Conservation (phyloP, 2,797 vertebrate genomes). For the Anguilla pacifica region DNA sequence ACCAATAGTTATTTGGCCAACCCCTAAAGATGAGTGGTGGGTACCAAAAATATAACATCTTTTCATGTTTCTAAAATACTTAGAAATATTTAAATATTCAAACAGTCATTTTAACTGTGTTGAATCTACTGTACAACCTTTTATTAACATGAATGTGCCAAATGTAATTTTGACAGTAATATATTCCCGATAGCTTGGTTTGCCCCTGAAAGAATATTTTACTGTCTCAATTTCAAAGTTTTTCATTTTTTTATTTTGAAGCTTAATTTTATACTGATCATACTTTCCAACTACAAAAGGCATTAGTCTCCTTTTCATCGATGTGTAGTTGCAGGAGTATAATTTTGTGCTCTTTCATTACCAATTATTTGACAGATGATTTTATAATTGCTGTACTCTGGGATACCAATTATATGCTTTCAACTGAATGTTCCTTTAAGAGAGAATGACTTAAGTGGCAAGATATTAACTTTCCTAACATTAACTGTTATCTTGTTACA, state of each 20-base stretch:
- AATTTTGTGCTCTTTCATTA: slow-evolving; percentile 43
- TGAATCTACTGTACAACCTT: not conserved
- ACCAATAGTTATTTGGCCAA: not conserved
- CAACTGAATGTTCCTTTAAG: not conserved
- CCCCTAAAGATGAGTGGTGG: not conserved
- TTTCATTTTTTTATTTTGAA: not conserved
- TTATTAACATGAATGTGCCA: not conserved
- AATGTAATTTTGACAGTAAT: not conserved
- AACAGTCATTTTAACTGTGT: not conserved
- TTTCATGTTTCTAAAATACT: not conserved
- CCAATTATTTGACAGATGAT: slow-evolving; percentile 47
- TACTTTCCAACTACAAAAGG: not conserved
- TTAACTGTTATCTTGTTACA: not conserved
- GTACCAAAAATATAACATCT: not conserved
- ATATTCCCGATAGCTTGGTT: too few relatives aligned
- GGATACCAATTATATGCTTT: not conserved
- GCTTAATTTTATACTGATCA: not conserved
- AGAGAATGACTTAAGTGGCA: not conserved
- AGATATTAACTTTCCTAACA: not conserved
- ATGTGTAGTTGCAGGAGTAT: slow-evolving; percentile 35
- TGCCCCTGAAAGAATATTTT: not conserved
- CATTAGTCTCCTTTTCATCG: not conserved
- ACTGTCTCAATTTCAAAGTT: not conserved
- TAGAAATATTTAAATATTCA: not conserved
- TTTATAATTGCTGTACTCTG: slow-evolving; percentile 40